These are phyloP conservation scores for Onychomys torridus DNA, from an alignment of 2,797 vertebrate genomes.

Conservation along the genomic window DNA sequence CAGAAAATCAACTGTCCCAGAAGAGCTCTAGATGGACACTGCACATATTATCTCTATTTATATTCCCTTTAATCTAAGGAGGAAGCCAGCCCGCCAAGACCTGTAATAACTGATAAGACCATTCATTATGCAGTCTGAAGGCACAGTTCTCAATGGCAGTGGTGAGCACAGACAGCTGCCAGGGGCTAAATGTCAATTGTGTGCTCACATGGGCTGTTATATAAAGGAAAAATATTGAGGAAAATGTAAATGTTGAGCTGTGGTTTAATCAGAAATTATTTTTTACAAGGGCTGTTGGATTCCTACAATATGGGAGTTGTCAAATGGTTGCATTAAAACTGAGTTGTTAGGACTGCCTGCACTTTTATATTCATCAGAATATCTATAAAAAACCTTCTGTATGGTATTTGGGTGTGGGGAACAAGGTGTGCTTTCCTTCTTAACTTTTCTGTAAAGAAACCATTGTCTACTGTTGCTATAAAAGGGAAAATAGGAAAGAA, in stretches of 20 bases:
- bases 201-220: neutral
- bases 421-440: neutral
- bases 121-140: slow-evolving; percentile 14
- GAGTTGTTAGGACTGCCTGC: neutral
- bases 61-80: slow-evolving; percentile 60
- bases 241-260: slow-evolving; percentile 16
- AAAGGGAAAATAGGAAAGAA: neutral
- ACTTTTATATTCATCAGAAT: neutral
- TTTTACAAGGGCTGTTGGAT: neutral
- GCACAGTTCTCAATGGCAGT: fast-evolving
- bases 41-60: slow-evolving; percentile 49
- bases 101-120: slow-evolving; percentile 53
- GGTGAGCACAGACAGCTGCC: neutral
- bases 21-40: neutral
- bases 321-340: neutral
- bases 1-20: slow-evolving; percentile 20
- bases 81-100: slow-evolving; percentile 29
- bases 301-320: neutral
- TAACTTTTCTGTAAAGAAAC: slow-evolving; percentile 4
- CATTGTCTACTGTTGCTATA: neutral
- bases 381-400: neutral
- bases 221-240: slow-evolving; percentile 24
- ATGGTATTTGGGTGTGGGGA: neutral
- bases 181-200: neutral
- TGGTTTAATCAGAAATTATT: slow-evolving; percentile 52